A percentile compares a stretch with the other conserved stretches of the same genome.
These are phyloP conservation scores for Conops quadrifasciatus DNA, from an alignment of 2,888 invertebrate genomes.

Conservation along the genomic window DNA sequence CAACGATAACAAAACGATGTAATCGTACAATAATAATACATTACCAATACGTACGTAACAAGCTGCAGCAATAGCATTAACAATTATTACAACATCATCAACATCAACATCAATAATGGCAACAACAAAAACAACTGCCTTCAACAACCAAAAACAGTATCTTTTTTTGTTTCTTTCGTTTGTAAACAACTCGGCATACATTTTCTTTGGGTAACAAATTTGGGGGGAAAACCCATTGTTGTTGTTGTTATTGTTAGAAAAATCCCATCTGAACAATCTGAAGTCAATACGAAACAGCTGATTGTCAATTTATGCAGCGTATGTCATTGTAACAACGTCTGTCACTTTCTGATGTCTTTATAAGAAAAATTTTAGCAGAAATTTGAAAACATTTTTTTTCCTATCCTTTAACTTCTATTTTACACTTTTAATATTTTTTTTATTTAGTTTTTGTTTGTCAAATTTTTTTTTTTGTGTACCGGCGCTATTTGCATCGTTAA, in stretches of 20 bases:
- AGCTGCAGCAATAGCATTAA: too few species aligned
- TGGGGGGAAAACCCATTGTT: not conserved
- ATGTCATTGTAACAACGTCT: slow-evolving; percentile 1
- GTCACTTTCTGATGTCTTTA: slow-evolving; percentile 7
- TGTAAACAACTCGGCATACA: slow-evolving; percentile 18
- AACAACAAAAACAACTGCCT: not conserved
- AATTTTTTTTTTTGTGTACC: not conserved
- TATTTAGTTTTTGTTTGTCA: not conserved
- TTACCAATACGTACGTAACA: too few species aligned
- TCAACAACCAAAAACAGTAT: not conserved
- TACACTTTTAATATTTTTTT: not conserved
- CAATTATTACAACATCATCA: too few species aligned
- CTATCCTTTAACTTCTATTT: not conserved
- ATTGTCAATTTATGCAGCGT: slow-evolving; percentile 31
- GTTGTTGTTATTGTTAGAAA: not conserved
- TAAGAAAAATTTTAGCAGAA: not conserved
- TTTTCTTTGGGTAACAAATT: slow-evolving; percentile 6
- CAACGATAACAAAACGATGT: too few species aligned
- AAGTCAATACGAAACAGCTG: not conserved
- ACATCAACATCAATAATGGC: not conserved
- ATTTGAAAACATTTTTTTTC: not conserved
- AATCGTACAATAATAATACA: too few species aligned
- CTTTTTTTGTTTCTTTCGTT: not conserved
- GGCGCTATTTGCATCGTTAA: not conserved
- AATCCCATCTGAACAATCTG: slow-evolving; percentile 3